Base-by-base conservation (phyloP, 1,140 invertebrate genomes). In the Tetraneura akinire region DNA sequence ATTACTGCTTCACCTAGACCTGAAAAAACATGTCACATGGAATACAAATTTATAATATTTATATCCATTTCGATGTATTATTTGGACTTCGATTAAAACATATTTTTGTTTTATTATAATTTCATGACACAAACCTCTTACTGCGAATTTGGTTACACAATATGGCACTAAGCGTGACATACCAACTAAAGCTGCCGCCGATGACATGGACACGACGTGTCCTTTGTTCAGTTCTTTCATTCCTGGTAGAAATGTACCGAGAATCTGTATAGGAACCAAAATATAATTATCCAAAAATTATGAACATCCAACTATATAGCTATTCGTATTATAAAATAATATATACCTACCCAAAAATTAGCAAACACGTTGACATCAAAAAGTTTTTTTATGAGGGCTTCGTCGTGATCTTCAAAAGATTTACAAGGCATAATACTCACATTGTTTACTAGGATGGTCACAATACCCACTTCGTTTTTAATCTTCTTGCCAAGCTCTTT, bases 381-480 rank as follows among this genome's bases (percentile, higher is more conserved):
- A 16, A 91, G 87, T 68, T 89, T 88, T 37, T 88, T 86, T 51
- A 95, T 91, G 83, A 93, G 90, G 49, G 90, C 87, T 45, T 89
- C 88, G 0, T 87, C 88, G 49, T 91, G 88, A 55, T 90, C 87
- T 5, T 92, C 82, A 13, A 96, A 88, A 0, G 90, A 86, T 82
- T 91, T 89, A 83, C 91, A 91, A 0, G 93, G 92, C 91, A 96
- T 94, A 71, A 96, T 93, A 18, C 94, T 95, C 1, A 94, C 95
- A 87, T 96, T 96, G 86, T 96, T 96, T 0, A 96, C 86, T 76
- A 95, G 85, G 80, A 95, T 90, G 16, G 89, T 89, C 1, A 93
- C 89, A 62, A 90, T 88, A 1, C 92, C 92, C 1, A 92, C 90
- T 83, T 92, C 90, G 8, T 86, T 85, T 64, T 87, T 88, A 1